Conservation (phyloP, 2,113 vertebrate genomes). For the Tor tambroides region DNA sequence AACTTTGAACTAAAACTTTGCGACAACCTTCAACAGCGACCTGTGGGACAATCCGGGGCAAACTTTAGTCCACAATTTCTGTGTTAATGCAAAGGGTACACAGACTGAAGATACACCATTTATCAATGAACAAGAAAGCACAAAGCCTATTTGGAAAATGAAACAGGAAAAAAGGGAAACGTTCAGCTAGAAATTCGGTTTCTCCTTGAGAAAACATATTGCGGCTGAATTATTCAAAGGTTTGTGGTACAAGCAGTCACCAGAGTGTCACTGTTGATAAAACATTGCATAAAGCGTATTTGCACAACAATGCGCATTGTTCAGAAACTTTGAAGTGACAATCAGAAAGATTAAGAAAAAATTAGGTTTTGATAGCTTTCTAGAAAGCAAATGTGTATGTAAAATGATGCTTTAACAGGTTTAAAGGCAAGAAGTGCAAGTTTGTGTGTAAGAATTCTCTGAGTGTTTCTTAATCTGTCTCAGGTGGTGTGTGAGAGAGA, state of each 20-base stretch:
- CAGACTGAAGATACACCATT: conserved; percentile 10
- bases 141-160: conserved; percentile 15
- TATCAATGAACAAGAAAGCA: conserved; percentile 27
- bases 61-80: not conserved
- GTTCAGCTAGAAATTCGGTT: not conserved
- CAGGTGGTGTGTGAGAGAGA: not conserved
- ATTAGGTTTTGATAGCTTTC: not conserved
- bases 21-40: conserved; percentile 7
- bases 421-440: not conserved
- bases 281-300: not conserved
- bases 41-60: not conserved
- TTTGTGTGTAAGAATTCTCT: not conserved
- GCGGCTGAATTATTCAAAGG: conserved; percentile 25
- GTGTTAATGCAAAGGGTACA: not conserved
- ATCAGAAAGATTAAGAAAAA: not conserved
- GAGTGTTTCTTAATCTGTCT: not conserved
- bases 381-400: not conserved
- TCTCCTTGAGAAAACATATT: conserved; percentile 17
- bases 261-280: not conserved
- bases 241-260: not conserved
- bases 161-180: not conserved
- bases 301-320: not conserved
- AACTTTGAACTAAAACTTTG: conserved; percentile 3
- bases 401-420: not conserved
- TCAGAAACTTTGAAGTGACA: conserved; percentile 1